phyloP scores from a whole-genome alignment of 1,140 invertebrate genomes.

The Ridgeia piscesae region DNA sequence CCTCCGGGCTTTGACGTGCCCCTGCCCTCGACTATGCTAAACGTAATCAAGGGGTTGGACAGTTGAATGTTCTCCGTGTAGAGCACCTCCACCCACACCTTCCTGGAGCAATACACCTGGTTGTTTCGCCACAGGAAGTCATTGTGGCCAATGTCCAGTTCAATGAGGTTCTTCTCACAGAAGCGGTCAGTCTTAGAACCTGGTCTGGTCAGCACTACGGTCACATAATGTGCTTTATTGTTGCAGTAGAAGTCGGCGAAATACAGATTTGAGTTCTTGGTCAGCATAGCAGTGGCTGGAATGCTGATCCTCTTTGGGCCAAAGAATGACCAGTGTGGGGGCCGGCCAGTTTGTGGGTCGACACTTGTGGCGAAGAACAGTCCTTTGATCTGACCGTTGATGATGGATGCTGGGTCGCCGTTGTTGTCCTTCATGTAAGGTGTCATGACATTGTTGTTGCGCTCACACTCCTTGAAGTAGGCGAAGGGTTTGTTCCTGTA shows the following conservation, averaged over 20 bases:
- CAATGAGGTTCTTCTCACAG: slow-evolving; percentile 13
- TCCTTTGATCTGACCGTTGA: slow-evolving; percentile 20
- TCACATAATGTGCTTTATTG: slow-evolving; percentile 24
- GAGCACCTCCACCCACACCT: not conserved
- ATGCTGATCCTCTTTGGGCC: slow-evolving; percentile 12
- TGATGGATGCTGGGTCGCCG: slow-evolving; percentile 21
- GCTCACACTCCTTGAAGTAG: not conserved
- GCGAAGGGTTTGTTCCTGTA: not conserved
- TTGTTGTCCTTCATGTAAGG: slow-evolving; percentile 21
- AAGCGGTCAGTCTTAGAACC: slow-evolving; percentile 21
- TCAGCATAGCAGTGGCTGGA: slow-evolving; percentile 5
- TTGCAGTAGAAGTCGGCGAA: slow-evolving; percentile 30
- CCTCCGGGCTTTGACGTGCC: slow-evolving; percentile 2
- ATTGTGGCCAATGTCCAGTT: slow-evolving; percentile 18
- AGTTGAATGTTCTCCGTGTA: not conserved
- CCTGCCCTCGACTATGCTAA: slow-evolving; percentile 2
- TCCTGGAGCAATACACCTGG: not conserved
- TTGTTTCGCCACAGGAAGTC: slow-evolving; percentile 9
- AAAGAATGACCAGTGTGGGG: slow-evolving; percentile 15
- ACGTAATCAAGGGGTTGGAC: not conserved
- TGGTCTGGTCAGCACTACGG: slow-evolving; percentile 19
- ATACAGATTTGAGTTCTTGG: slow-evolving; percentile 15
- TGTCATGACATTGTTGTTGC: not conserved
- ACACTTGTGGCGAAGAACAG: slow-evolving; percentile 21
- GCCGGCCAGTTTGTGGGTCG: slow-evolving; percentile 1